Conservation (phyloP, 2,797 vertebrate genomes). For the Sylvia borin region DNA sequence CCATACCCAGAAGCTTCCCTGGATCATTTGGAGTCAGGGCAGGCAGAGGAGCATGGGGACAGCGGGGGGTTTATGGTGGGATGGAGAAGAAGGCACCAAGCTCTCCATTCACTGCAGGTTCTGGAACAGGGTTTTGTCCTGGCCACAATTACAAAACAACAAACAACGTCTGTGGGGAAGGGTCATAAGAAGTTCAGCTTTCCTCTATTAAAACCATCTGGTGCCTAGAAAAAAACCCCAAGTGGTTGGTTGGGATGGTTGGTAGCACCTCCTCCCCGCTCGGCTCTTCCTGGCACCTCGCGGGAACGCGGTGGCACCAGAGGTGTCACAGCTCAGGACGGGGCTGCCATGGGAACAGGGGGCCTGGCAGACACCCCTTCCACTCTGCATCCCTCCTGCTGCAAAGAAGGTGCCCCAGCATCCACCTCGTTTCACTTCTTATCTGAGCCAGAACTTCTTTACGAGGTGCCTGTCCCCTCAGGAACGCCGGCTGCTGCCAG, state of each 20-base stretch:
- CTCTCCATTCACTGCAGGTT: conserved; percentile 35
- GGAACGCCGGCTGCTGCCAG: not conserved
- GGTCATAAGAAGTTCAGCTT: conserved; percentile 70
- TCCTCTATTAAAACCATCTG: conserved; percentile 70
- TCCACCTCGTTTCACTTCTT: not conserved
- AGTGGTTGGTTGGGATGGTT: conserved; percentile 39
- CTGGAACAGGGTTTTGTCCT: conserved; percentile 51
- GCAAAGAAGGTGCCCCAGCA: not conserved
- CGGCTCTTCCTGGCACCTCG: not conserved
- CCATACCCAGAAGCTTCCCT: not conserved
- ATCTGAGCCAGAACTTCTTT: not conserved
- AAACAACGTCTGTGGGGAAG: conserved; percentile 68
- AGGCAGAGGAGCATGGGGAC: not conserved
- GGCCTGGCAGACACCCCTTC: not conserved
- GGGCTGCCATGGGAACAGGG: not conserved
- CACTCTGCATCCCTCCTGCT: not conserved
- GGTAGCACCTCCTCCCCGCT: conserved; percentile 37
- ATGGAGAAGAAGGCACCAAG: conserved; percentile 9
- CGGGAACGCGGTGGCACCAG: accelerated
- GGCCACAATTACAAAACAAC: conserved; percentile 66
- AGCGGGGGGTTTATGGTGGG: not conserved
- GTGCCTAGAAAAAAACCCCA: conserved; percentile 53
- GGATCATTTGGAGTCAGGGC: not conserved
- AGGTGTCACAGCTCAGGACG: not conserved
- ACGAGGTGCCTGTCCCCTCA: not conserved